Conservation (phyloP, 2,797 vertebrate species). For the Centroberyx gerrardi region DNA sequence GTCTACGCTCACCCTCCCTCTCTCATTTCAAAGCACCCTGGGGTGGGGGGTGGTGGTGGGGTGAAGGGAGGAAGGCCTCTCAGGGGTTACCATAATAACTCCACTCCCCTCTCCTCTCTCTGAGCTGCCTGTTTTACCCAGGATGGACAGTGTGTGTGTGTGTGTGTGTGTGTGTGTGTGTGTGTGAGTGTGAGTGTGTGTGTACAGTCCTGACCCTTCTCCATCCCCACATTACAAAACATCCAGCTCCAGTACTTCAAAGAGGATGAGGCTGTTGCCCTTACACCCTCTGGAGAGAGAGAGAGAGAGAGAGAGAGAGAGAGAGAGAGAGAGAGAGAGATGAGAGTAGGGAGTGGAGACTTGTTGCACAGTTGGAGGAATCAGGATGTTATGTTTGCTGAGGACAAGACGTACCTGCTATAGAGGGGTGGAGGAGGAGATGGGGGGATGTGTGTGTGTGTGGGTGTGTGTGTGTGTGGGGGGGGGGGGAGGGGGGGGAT, state of each 20-base stretch:
- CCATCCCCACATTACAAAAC: constrained; percentile 41
- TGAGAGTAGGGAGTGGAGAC: constrained; percentile 36
- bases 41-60: constrained; percentile 57
- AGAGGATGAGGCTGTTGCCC: constrained; percentile 55
- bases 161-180: constrained; percentile 38
- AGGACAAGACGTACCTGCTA: constrained; percentile 43
- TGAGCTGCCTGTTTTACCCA: constrained; percentile 55
- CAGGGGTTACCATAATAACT: constrained; percentile 79
- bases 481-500: constrained; percentile 1
- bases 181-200: constrained; percentile 15
- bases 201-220: constrained; percentile 27
- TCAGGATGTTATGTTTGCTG: constrained; percentile 71
- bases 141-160: constrained; percentile 25
- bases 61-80: constrained; percentile 66
- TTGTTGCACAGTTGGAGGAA: background rate
- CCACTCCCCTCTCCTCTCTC: constrained; percentile 36
- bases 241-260: constrained; percentile 59
- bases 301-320: constrained; percentile 29
- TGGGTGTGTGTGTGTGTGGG: too few species aligned
- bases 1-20: constrained; percentile 68
- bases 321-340: constrained; percentile 33
- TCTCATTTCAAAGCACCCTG: constrained; percentile 80
- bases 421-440: background rate
- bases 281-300: constrained; percentile 55
- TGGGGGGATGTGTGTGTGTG: background rate